Base-by-base conservation (phyloP, 2,797 vertebrate genomes). In the Falco berigora region DNA sequence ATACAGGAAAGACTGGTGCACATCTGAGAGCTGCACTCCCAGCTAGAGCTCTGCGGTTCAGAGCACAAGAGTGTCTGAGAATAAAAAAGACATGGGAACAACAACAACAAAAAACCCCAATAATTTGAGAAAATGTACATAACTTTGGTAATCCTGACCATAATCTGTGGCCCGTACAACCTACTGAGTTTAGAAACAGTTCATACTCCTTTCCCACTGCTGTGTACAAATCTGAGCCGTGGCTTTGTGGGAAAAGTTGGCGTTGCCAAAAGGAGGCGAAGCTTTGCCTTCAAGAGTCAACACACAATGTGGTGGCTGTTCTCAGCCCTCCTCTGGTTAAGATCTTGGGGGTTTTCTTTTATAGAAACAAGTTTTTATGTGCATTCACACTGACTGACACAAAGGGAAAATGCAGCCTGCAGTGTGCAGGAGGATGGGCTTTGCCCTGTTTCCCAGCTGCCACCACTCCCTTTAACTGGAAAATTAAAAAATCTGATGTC, bases 241-340 rank as follows among this genome's bases (percentile, higher is more conserved):
- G 76, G 79, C 46, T 84, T 25, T 38, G 72, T 73, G 88, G 75
- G 74, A 38, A 46, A 53, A 79, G 22, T 1, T 74, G 61, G 32
- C 30, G 49, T 23, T 91, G 68, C 64, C 87, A 61, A 83, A 80
- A 66, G n/a, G 58, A 78, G 46, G 19, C 0, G 0, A 32, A 92
- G 10, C 13, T 56, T 67, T 0, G 0, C 18, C 21, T 58, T 21
- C 3, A 3, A 21, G 55, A 66, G 9, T 6, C 50, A 18, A 1
- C 38, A 16, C 63, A 21, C 12, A 77, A n/a, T 1, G 2, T 7
- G 56, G 44, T 50, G 74, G 30, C 63, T 92, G 52, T 50, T 73
- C 77, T 53, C 67, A 61, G 24, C 46, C 36, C 49, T 67, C 11
- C 47, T 61, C 16, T 59, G 40, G 2, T 14, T 64, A 59, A 68